Conservation (phyloP, 2,888 invertebrate species). For the Nebria salina region DNA sequence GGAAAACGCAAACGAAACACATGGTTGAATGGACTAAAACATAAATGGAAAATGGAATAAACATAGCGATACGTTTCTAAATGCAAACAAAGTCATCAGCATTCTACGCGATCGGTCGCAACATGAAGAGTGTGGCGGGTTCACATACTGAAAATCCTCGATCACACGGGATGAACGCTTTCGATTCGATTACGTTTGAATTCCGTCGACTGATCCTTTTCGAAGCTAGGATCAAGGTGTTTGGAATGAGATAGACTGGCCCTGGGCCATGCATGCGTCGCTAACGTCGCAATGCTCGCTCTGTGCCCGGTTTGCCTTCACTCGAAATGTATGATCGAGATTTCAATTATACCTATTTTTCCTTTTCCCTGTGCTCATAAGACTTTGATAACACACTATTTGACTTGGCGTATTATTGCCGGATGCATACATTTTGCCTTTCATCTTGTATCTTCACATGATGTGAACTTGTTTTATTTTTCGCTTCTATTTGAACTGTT, state of each 20-base stretch:
- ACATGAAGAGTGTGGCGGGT: slow-evolving; percentile 4
- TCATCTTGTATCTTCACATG: not conserved
- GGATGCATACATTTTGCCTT: not conserved
- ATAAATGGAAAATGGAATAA: slow-evolving; percentile 15
- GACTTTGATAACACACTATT: not conserved
- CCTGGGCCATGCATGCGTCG: slow-evolving; percentile 12
- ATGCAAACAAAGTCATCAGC: slow-evolving; percentile 40
- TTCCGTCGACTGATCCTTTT: slow-evolving; percentile 38
- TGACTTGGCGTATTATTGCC: not conserved
- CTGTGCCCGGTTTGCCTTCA: not conserved
- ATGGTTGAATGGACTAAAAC: not conserved
- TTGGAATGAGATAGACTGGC: slow-evolving; percentile 40
- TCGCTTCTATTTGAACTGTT: not conserved
- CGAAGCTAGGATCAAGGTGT: slow-evolving; percentile 41
- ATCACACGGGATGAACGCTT: slow-evolving; percentile 18
- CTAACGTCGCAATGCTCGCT: slow-evolving; percentile 16
- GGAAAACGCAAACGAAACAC: not conserved
- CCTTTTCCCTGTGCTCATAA: slow-evolving; percentile 5
- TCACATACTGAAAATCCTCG: slow-evolving; percentile 7
- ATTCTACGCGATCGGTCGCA: slow-evolving; percentile 25
- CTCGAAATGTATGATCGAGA: slow-evolving; percentile 19
- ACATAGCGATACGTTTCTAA: slow-evolving; percentile 23
- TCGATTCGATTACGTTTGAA: slow-evolving; percentile 43
- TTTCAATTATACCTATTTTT: slow-evolving; percentile 34
- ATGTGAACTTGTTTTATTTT: not conserved